Evolutionary conservation across 2,797 vertebrate genomes (phyloP), one percentile per base, ranked within the genome.

Genomic region (Dendrocincla fuliginosa): DNA sequence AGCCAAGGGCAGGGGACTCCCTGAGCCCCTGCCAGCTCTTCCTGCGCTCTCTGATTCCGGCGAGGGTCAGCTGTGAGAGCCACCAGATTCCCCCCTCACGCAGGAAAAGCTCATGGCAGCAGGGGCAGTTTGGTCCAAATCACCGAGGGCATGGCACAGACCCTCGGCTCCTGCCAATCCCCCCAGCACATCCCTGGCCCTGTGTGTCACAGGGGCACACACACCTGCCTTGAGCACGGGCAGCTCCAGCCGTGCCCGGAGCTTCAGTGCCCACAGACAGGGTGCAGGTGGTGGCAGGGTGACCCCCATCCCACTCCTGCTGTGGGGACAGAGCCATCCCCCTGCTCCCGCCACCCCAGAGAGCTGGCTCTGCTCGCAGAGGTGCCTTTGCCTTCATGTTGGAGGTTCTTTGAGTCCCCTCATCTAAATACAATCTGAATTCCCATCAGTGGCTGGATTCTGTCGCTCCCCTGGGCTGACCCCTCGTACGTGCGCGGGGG

Each of bases 231-330:
- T 50, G 37, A 23, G 61, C 16, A 30, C 12, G 5, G 1, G 55
- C 37, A 27, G 13, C 16, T 53, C 24, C 67, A 47, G 55, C 59
- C 7, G 0, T 60, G 30, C 57, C 47, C 1, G 0, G 53, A 30
- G 75, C 30, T 33, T 23, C 2, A 0, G 39, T 4, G 1, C 28
- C 59, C 55, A 3, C 0, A 2, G 73, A 18, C 68, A 39, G 35
- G 71, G 37, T 5, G 27, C 49, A 46, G 47, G 14, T 24, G 35
- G 20, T 57, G 60, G 41, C 2, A 0, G 4, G 37, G 23, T 3
- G 3, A 16, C 27, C 41, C 22, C 46, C 2, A 0, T 9, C 41
- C 32, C 2, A 0, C 9, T 6, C 15, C 0, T 1, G 28, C 5
- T 33, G 3, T 8, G 46, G 37, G 63, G 55, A 60, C 4, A 2